Evolutionary conservation across 2,797 vertebrate genomes (phyloP), one percentile per base, ranked within the genome.

Genomic region (Poeciliopsis gracilis): DNA sequence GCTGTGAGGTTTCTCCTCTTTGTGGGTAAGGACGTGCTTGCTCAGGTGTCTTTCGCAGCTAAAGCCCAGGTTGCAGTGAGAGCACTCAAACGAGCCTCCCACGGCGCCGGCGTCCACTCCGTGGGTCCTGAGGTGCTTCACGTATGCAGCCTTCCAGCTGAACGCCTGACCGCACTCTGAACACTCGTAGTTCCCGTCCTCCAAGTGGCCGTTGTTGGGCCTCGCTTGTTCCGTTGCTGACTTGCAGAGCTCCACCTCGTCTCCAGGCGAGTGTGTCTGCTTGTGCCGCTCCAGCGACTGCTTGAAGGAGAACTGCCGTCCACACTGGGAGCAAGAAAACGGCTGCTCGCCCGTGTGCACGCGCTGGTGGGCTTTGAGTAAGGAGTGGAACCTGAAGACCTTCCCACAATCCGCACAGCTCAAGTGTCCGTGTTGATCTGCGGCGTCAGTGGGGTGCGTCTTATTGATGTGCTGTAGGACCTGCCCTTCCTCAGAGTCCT

Each of bases 321-420:
- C 94, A 0, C 95, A 96, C 67, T 93, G 92, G 5, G 93, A 79
- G 61, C 95, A 96, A 4, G 86, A 80, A 78, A 93, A 96, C 0
- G 95, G 95, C 82, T 92, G 93, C 87, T 96, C 95, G 0, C 95
- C 95, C 0, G 95, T 95, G 89, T 96, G 95, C 74, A 92, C 92
- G 28, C 94, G 94, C 70, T 88, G 89, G 76, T 96, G 95, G 57
- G 94, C 93, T 69, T 88, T 91, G 0, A 96, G 90, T 69, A 95
- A 87, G 1, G 94, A 94, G 1, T 87, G 92, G 77, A 94, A 95
- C 38, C 86, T 91, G 77, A 96, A 96, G 3, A 79, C 93, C 87
- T 95, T 96, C n/a, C 90, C 82, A 36, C 96, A 96, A 79, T 95
- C 88, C 0, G 82, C 57, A 77, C 96, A 96, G 72, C 0, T 77